These are phyloP conservation scores for Platyscapa corneri DNA, from an alignment of 1,140 invertebrate genomes.

Conservation along the genomic window DNA sequence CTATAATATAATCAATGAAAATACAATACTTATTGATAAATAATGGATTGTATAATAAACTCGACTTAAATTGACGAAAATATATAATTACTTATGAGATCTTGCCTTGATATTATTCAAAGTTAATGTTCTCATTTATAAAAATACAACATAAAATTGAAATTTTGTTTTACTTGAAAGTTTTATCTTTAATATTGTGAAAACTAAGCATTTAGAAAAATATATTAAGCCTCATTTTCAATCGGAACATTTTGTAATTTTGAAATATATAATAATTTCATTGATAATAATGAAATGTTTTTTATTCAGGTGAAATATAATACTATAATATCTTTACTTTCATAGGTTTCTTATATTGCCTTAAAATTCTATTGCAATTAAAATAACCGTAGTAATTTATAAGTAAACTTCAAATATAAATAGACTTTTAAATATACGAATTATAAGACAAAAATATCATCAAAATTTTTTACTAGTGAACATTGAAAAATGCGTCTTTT, in stretches of 20 bases:
- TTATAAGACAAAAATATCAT: not conserved
- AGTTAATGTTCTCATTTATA: not conserved
- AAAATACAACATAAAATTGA: slow-evolving; percentile 4
- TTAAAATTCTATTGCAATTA: slow-evolving; percentile 22
- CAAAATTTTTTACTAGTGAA: not conserved
- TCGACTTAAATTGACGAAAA: not conserved
- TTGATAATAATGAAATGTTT: too few species aligned
- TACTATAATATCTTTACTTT: not conserved
- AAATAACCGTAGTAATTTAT: not conserved
- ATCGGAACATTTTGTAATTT: too few species aligned
- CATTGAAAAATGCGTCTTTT: not conserved
- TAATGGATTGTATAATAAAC: not conserved
- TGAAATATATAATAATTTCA: too few species aligned
- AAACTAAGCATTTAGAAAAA: too few species aligned
- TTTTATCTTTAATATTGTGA: too few species aligned
- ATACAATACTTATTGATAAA: not conserved
- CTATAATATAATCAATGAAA: slow-evolving; percentile 1
- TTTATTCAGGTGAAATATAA: too few species aligned
- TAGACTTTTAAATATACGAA: not conserved
- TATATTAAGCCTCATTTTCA: too few species aligned
- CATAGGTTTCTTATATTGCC: slow-evolving; percentile 56
- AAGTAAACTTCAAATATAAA: not conserved
- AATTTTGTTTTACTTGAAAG: too few species aligned
- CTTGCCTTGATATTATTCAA: not conserved
- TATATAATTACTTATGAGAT: not conserved